These are phyloP conservation scores for Rhamnusium bicolor DNA, from an alignment of 2,888 invertebrate species.

Conservation along the genomic window DNA sequence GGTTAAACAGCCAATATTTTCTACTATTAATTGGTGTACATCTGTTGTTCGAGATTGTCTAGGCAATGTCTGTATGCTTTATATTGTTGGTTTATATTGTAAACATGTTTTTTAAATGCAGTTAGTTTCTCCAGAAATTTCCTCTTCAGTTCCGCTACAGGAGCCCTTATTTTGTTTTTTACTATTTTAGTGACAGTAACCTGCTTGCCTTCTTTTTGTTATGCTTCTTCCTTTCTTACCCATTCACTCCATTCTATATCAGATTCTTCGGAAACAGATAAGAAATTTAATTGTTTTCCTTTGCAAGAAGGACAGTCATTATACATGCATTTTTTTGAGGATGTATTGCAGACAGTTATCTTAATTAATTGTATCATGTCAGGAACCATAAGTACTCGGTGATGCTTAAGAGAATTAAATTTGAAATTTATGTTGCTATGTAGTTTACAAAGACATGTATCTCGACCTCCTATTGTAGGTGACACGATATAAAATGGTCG, in stretches of 20 bases:
- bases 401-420: conserved; percentile 2
- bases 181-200: conserved; percentile 18
- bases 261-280: not conserved
- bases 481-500: conserved; percentile 23
- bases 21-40: not conserved
- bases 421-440: conserved; percentile 5
- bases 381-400: not conserved
- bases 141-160: not conserved
- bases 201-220: conserved; percentile 13
- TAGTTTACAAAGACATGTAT: conserved; percentile 25
- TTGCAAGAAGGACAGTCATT: not conserved
- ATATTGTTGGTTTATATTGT: conserved; percentile 21
- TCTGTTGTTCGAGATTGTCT: conserved; percentile 10
- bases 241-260: conserved; percentile 11
- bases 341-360: no score
- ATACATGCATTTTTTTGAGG: no score
- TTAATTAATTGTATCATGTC: not conserved
- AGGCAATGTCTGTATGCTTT: conserved; percentile 8
- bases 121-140: not conserved
- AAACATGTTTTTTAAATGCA: conserved; percentile 19
- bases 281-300: not conserved
- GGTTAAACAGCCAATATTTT: not conserved
- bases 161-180: not conserved
- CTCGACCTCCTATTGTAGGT: conserved; percentile 13
- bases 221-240: conserved; percentile 14